Evolutionary conservation across 2,888 invertebrate genomes (phyloP), one percentile per base, ranked within the genome.

Genomic region (Baccha elongata): DNA sequence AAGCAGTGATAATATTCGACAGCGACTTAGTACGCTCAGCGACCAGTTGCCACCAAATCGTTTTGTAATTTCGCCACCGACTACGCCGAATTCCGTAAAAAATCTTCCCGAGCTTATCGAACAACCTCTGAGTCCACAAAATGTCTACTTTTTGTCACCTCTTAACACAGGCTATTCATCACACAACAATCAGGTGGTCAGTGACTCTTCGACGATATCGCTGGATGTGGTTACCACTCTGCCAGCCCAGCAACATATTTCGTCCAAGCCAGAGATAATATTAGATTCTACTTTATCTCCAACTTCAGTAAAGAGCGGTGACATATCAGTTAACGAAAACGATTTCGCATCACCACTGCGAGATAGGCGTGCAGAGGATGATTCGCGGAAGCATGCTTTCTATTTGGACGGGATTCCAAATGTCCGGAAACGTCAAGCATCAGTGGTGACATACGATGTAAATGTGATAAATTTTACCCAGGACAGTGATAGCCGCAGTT

Each of bases 391-490:
- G 44, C 73, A 73, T 17, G 69, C 67, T 32, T 84, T 75, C 46
- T 83, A 78, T 44, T 64, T 78, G 48, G 84, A 84, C 21, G 88
- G 89, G 65, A 88, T 90, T 42, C 90, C 89, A 74, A 87, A 87
- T 15, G 87, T 89, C 44, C 88, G 90, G 37, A 90, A 89, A 84
- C 88, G 91, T 11, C 90, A 91, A 72, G 90, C 91, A 29, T 91
- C 91, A 6, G 91, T 91, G 69, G 91, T 91, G 64, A 91, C 91
- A 60, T 91, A 91, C 85, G 91, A 91, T 75, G 90, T 91, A 4
- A 91, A 91, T 86, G 91, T 91, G 83, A 91, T 91, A 72, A 90
- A 91, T 84, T 91, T 91, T 84, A 89, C 90, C 71, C 91, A 91
- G 86, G 91, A 91, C 68, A 88, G 88, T 85, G 90, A 90, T 71